phyloP scores from a whole-genome alignment of 2,113 vertebrate genomes.

The Oxyura jamaicensis region DNA sequence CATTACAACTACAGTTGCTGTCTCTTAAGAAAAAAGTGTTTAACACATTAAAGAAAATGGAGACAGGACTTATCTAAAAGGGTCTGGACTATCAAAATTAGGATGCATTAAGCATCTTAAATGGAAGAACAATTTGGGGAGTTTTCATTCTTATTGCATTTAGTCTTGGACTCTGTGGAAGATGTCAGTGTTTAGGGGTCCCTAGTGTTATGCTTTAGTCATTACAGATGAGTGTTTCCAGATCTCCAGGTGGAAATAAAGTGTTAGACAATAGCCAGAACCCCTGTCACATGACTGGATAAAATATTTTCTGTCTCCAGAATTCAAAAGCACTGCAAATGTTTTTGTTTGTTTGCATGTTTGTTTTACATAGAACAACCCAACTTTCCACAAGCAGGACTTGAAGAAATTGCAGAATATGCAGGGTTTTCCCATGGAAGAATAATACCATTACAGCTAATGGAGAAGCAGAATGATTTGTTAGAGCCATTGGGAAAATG shows the following conservation, averaged over 20 bases:
- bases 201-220: not conserved
- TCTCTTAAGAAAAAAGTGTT: not conserved
- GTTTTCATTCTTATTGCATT: not conserved
- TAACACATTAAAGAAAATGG: not conserved
- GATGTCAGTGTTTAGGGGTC: not conserved
- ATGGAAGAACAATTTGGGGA: not conserved
- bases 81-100: not conserved
- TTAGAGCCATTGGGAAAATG: not conserved
- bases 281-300: not conserved
- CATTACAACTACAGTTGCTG: not conserved
- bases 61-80: not conserved
- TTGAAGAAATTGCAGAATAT: slow-evolving; percentile 34
- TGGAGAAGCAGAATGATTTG: slow-evolving; percentile 23
- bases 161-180: not conserved
- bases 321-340: not conserved
- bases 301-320: not conserved
- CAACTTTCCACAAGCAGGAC: not conserved
- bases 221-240: not conserved
- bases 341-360: no score
- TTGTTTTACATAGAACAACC: not conserved
- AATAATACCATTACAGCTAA: not conserved
- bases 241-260: not conserved
- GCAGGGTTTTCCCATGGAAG: not conserved
- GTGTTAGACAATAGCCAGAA: not conserved
- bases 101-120: not conserved